Base-by-base conservation (phyloP, 2,113 vertebrate species). In the Pimephales promelas region DNA sequence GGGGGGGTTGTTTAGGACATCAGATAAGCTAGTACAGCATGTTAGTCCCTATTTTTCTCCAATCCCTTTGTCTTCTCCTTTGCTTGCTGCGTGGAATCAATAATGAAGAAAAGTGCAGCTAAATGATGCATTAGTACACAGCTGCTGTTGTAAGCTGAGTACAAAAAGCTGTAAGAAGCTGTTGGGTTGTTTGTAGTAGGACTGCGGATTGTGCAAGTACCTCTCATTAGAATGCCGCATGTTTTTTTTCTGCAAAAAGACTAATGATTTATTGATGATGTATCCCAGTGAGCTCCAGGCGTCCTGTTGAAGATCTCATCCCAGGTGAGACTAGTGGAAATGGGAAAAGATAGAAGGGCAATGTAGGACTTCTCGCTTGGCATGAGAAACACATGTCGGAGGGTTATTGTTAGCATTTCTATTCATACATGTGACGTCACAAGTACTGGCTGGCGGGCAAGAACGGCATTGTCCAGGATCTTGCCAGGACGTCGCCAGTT, bases 221-320 rank as follows among this genome's bases (percentile, higher is more conserved):
- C 61, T 54, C 66, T 88, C 49, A 86, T 89, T 84, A 84, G 82
- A 86, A 87, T 85, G 86, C 71, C 7, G 34, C 16, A 13, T 20
- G 64, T 76, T 83, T 76, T 83, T 76, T 83, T 83, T 47, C 86
- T 79, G 86, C 88, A 86, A 89, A 91, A 85, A 81, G 86, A 91
- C 88, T 86, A 89, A 89, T 89, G 88, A 88, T 91, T 92, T 92
- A 87, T 89, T 91, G 92, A 91, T 92, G 90, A 61, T 90, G 91
- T 86, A 93, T 90, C 89, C 82, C 91, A 87, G 36, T 79, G 85
- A 91, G 86, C 78, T 84, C 81, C 87, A 88, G 34, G 57, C 78
- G 81, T 78, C 66, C 76, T 61, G 77, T 87, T 92, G 89, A 89
- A 90, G 87, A 90, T 87, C 81, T 66, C 22, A 43, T 71, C 74